phyloP scores from a whole-genome alignment of 2,888 invertebrate species.

The Hydriomena furcata region DNA sequence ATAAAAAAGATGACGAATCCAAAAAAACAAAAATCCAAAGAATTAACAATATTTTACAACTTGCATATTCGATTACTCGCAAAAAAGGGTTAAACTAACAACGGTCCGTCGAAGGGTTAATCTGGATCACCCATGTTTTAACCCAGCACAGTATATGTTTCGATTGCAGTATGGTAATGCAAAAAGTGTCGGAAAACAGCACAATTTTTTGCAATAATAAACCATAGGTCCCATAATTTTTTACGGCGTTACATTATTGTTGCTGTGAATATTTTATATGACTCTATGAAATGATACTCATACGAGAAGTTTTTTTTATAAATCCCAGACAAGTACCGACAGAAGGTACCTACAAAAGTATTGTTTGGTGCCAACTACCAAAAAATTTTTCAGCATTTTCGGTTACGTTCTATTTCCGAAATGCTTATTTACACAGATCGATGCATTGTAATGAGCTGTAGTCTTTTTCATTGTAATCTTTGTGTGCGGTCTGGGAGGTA shows the following conservation, averaged over 20 bases:
- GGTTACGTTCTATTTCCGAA: conserved; percentile 14
- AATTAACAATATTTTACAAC: not conserved
- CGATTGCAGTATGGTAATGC: too few species aligned
- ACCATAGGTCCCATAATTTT: too few species aligned
- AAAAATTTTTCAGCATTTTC: conserved; percentile 6
- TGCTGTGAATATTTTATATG: too few species aligned
- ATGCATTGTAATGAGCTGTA: conserved; percentile 21
- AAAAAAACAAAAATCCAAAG: too few species aligned
- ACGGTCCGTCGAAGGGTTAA: conserved; percentile 51
- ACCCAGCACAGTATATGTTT: too few species aligned
- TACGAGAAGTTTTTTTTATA: not conserved
- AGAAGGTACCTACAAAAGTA: not conserved
- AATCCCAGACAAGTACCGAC: not conserved
- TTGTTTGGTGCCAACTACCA: not conserved
- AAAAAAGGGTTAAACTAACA: conserved; percentile 44
- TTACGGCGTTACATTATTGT: too few species aligned
- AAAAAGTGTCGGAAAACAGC: too few species aligned
- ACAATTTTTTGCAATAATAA: too few species aligned
- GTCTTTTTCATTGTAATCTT: conserved; percentile 15
- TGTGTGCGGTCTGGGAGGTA: conserved; percentile 22
- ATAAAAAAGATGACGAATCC: too few species aligned
- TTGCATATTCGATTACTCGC: conserved; percentile 28
- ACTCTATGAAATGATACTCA: too few species aligned
- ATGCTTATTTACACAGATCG: conserved; percentile 20
- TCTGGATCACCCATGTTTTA: conserved; percentile 3